Percentiles rank a stretch among this genome's conserved stretches.
Evolutionary conservation across 2,888 invertebrate genomes (phyloP).

Genomic region (Epinotia demarniana): DNA sequence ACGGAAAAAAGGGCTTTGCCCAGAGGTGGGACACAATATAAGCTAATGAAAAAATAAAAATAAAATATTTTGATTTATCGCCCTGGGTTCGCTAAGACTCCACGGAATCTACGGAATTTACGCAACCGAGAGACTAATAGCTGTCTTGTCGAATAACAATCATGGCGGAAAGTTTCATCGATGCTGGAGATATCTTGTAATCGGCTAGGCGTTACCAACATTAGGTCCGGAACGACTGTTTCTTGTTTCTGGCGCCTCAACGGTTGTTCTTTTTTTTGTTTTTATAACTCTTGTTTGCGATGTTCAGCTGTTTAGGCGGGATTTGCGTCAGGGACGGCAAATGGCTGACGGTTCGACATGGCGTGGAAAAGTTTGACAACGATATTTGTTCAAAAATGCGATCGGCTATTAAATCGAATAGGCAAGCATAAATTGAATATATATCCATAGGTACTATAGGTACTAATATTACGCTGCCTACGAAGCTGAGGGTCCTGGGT

Average conservation of each 20-base stretch:
- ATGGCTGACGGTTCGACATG: not conserved
- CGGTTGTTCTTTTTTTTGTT: constrained; percentile 1
- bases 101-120: too few species aligned
- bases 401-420: too few species aligned
- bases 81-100: too few species aligned
- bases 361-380: not conserved
- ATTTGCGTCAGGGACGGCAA: not conserved
- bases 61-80: too few species aligned
- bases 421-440: too few species aligned
- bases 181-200: not conserved
- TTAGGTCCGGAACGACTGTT: not conserved
- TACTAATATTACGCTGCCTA: too few species aligned
- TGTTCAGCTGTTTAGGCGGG: not conserved
- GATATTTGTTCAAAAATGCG: not conserved
- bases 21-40: too few species aligned
- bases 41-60: too few species aligned
- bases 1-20: too few species aligned
- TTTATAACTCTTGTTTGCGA: not conserved
- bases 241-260: constrained; percentile 4
- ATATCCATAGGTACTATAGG: too few species aligned
- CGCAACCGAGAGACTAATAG: not conserved
- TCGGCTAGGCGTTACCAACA: not conserved
- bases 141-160: not conserved
- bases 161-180: not conserved
- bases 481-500: too few species aligned